These are phyloP conservation scores for Pelagia noctiluca DNA, from an alignment of 30 jellyfish, hydroid and myxozoan species.

Conservation along the genomic window DNA sequence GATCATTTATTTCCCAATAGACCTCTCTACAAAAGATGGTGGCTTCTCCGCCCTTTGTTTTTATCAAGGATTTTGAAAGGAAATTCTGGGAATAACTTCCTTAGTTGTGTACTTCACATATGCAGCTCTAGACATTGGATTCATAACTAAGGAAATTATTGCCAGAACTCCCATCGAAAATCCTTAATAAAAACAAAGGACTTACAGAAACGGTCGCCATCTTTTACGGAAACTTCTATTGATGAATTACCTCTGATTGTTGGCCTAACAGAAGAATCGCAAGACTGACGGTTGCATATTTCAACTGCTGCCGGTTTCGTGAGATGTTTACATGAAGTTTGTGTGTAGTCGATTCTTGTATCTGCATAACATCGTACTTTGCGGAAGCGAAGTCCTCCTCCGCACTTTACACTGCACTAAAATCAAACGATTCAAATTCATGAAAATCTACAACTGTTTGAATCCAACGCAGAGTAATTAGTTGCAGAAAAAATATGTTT, in stretches of 20 bases:
- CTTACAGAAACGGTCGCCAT: background rate
- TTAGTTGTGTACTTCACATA: background rate
- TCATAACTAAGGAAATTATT: background rate
- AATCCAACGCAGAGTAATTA: too few species aligned
- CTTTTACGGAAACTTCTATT: background rate
- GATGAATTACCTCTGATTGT: background rate
- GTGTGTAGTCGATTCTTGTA: constrained; percentile 77
- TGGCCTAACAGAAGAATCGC: constrained; percentile 2
- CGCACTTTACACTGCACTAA: constrained; percentile 92
- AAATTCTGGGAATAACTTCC: background rate
- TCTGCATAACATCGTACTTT: constrained; percentile 95
- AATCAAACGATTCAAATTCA: too few species aligned
- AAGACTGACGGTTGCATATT: constrained; percentile 61
- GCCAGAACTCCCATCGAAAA: background rate
- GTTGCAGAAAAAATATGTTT: too few species aligned
- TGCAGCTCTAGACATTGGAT: background rate
- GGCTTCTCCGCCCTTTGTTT: too few species aligned
- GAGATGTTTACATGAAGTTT: constrained; percentile 58
- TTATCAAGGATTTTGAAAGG: too few species aligned
- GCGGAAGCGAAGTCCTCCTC: constrained; percentile 83
- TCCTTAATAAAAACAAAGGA: background rate
- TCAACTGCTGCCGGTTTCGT: constrained; percentile 71
- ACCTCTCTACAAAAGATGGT: too few species aligned
- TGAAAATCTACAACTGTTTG: too few species aligned
- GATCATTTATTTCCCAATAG: too few species aligned